Base-by-base conservation (phyloP, 2,113 vertebrate genomes). In the Dasyornis broadbenti region DNA sequence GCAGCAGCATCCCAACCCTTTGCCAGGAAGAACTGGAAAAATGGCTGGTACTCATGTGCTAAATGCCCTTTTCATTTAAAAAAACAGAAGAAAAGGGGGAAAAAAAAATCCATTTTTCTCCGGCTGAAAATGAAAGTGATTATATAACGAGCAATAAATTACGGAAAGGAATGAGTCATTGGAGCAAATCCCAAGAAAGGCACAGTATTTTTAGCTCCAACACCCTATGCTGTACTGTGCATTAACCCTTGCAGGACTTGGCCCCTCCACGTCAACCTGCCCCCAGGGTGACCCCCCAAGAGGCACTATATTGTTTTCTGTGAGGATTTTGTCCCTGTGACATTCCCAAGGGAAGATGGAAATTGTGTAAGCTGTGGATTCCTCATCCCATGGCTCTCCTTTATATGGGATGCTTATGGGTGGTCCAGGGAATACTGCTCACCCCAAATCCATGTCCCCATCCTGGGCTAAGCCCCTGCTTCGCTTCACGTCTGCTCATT, bases 81-180 rank as follows among this genome's bases (percentile, higher is more conserved):
- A 57, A 56, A 54, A 52, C 27, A 76, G 77, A 60, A 80, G 81
- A 60, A 60, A 73, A 66, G 4, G 12, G 26, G 26, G 14, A 5
- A 8, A 15, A 95, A 94, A 95, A 86, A 93, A 77, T 76, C 91
- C 86, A 82, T 92, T 91, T 92, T 80, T 93, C 93, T 96, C 73
- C 64, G 75, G 88, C 94, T 89, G 94, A 96, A 97, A 97, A 96
- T 98, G 98, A 97, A 97, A 96, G 97, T 92, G 97, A 97, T 98
- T 98, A 98, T 97, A 93, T 97, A 98, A 98, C 85, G 60, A 97
- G 95, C 97, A 97, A 96, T 98, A 98, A 98, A 98, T 98, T 97
- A 97, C 96, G 96, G 96, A 96, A 96, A 93, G 96, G 97, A 95
- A 94, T 98, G 98, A 98, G 96, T 98, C 97, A 98, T 98, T 97